Evolutionary conservation across 2,113 vertebrate genomes (phyloP).

Genomic region (Lycaon pictus): DNA sequence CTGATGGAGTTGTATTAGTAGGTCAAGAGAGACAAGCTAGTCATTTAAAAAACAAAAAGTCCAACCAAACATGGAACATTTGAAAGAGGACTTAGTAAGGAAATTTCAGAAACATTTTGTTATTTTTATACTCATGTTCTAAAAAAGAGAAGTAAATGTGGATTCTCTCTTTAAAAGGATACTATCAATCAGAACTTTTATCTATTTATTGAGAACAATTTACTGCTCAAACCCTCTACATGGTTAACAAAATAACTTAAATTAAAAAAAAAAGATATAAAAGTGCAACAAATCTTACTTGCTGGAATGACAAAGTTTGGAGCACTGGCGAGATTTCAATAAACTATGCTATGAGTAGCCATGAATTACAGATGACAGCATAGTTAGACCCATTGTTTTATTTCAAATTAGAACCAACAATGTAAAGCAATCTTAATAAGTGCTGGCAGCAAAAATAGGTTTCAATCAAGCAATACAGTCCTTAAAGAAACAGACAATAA

Average conservation of each 20-base stretch:
- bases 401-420: conserved; percentile 92
- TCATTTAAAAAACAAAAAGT: conserved; percentile 49
- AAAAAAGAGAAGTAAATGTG: conserved; percentile 65
- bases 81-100: conserved; percentile 78
- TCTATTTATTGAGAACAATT: conserved; percentile 80
- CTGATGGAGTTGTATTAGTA: conserved; percentile 79
- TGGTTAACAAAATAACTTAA: conserved; percentile 80
- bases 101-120: conserved; percentile 59
- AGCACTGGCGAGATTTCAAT: conserved; percentile 93
- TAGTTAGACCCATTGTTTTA: conserved; percentile 92
- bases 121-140: conserved; percentile 46
- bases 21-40: conserved; percentile 80
- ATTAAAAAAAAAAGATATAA: conserved; percentile 81
- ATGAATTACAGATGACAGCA: conserved; percentile 95
- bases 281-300: conserved; percentile 80
- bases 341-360: conserved; percentile 91
- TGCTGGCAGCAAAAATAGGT: conserved; percentile 82
- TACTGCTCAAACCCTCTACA: conserved; percentile 73
- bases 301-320: conserved; percentile 88
- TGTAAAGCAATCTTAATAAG: conserved; percentile 85
- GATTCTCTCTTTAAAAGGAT: conserved; percentile 71
- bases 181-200: conserved; percentile 74
- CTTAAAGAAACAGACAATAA: conserved; percentile 94
- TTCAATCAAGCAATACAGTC: conserved; percentile 82
- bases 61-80: conserved; percentile 82